phyloP scores from a whole-genome alignment of 2,888 invertebrate genomes.

The Chromoteleia sp. region DNA sequence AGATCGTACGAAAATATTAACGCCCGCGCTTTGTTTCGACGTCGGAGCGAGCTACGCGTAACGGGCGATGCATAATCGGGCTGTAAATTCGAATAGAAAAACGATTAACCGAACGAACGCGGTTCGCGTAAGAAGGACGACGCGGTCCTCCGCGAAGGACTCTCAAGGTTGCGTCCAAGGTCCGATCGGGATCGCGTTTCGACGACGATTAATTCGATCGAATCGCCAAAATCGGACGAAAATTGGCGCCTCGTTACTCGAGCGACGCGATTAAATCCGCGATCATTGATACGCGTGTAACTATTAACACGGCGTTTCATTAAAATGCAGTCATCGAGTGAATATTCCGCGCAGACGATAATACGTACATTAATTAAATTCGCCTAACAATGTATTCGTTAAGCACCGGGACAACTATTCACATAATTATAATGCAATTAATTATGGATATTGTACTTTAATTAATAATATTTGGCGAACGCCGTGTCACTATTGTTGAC shows the following conservation, averaged over 20 bases:
- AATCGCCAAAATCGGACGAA: not conserved
- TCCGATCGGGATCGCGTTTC: not conserved
- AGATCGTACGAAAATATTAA: slow-evolving; percentile 52
- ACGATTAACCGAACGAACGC: slow-evolving; percentile 17
- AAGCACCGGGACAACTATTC: slow-evolving; percentile 9
- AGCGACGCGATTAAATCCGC: not conserved
- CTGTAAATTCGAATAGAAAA: slow-evolving; percentile 41
- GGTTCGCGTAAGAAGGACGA: not conserved
- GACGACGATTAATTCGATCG: not conserved
- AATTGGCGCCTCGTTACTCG: not conserved
- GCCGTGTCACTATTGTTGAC: not conserved
- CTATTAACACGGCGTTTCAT: slow-evolving; percentile 23
- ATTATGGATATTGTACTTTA: slow-evolving; percentile 29
- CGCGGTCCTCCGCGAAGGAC: not conserved
- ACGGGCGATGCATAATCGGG: slow-evolving; percentile 32
- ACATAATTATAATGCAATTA: slow-evolving; percentile 32
- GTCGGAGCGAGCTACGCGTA: slow-evolving; percentile 17
- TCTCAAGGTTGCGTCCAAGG: not conserved
- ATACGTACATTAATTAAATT: slow-evolving; percentile 42
- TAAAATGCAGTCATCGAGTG: slow-evolving; percentile 4
- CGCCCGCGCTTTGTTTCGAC: slow-evolving; percentile 38
- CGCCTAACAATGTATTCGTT: slow-evolving; percentile 33
- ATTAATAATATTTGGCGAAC: slow-evolving; percentile 15
- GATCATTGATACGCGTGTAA: slow-evolving; percentile 32
- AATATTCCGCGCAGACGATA: slow-evolving; percentile 17